A percentile compares a stretch with the other conserved stretches of the same genome.
These are phyloP conservation scores for Nebria ingens DNA, from an alignment of 1,140 invertebrate genomes.

Conservation along the genomic window DNA sequence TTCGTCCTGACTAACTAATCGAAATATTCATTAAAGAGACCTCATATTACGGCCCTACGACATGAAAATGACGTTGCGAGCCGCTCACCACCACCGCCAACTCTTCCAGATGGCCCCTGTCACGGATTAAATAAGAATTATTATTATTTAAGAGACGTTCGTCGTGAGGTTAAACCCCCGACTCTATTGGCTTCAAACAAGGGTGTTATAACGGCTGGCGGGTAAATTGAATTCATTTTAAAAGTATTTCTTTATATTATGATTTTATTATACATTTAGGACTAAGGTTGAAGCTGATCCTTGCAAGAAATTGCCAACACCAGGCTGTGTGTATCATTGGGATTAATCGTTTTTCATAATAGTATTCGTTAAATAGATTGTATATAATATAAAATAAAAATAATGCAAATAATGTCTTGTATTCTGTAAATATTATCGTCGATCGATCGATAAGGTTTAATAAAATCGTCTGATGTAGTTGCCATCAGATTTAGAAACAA, in stretches of 20 bases:
- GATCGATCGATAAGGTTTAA: no score
- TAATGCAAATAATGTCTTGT: not conserved
- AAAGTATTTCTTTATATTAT: no score
- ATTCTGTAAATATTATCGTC: no score
- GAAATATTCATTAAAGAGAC: conserved; percentile 34
- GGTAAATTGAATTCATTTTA: conserved; percentile 13
- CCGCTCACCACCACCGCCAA: conserved; percentile 63
- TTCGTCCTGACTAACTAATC: not conserved
- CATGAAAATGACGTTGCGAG: conserved; percentile 48
- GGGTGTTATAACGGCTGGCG: conserved; percentile 19
- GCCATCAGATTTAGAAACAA: no score
- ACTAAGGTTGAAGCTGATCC: not conserved
- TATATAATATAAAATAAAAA: not conserved
- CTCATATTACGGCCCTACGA: conserved; percentile 49
- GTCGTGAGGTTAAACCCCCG: conserved; percentile 61
- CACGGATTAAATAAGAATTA: conserved; percentile 63
- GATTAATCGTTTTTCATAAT: conserved; percentile 29
- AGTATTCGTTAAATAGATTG: not conserved
- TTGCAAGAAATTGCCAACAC: conserved; percentile 35
- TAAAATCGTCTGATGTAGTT: no score
- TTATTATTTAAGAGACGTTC: conserved; percentile 65
- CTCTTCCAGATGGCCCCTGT: conserved; percentile 61
- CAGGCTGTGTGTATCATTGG: conserved; percentile 43
- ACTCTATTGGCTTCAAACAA: conserved; percentile 37
- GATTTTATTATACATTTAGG: not conserved